Base-by-base conservation (phyloP, 2,888 invertebrate genomes). In the Pandemis cinnamomeana region DNA sequence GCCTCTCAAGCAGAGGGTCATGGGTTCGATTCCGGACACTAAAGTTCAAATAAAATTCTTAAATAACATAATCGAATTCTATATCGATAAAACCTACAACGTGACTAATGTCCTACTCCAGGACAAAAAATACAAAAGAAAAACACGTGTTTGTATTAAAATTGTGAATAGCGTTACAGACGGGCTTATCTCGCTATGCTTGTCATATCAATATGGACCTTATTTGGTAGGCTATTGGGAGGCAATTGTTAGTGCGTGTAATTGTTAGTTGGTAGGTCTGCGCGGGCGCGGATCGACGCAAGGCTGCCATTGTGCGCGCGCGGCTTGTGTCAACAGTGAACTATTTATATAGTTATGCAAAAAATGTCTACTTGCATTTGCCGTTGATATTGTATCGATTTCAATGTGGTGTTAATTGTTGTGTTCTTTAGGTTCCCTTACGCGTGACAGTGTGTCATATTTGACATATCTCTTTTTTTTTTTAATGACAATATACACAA, bases 221-320 rank as follows among this genome's bases (percentile, higher is more conserved):
- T 20, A 8, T 3, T 7, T 8, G n/a, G n/a, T 51, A 51, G n/a
- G 6, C 2, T 13, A 51, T 51, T 51, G n/a, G n/a, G 51, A 7
- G 51, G 51, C 13, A 6, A 51, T 51, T 51, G 51, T n/a, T 13
- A 51, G 8, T 55, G 53, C 15, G 7, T 8, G 2, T 7, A 20
- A 15, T 61, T 53, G 67, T 67, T 60, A 48, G 46, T 8, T 46
- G 15, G 7, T n/a, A 13, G 53, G 41, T 1, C 5, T 41, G 48
- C 61, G 41, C 46, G 5, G 10, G 70, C 60, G 60, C 60, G 58
- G 48, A 58, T 42, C 41, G 20, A 71, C 58, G 51, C 71, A 60
- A 71, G 71, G 71, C 27, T 48, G n/a, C 48, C 66, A 51, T 71
- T 71, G 60, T 70, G 62, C 51, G 51, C 5, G 70, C 70, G 64